These are phyloP conservation scores for Drosophila mimica DNA, from an alignment of 2,888 invertebrate genomes.

Conservation along the genomic window DNA sequence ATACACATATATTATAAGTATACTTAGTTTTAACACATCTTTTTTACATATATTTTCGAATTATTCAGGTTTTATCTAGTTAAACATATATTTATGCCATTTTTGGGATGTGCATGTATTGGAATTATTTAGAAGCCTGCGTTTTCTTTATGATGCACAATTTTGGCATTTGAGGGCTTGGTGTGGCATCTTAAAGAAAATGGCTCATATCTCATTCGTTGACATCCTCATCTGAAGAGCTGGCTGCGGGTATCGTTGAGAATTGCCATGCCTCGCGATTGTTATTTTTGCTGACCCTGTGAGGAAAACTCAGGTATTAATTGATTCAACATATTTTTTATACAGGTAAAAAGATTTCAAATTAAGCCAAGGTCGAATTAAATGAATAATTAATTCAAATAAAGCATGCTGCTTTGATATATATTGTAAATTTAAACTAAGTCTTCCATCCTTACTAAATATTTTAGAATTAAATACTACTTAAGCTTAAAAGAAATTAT, in stretches of 20 bases:
- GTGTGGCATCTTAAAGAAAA: slow-evolving; percentile 83
- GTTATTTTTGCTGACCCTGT: slow-evolving; percentile 85
- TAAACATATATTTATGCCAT: slow-evolving; percentile 10
- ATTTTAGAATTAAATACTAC: neutral
- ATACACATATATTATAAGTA: slow-evolving; percentile 9
- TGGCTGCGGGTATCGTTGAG: slow-evolving; percentile 88
- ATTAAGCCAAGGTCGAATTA: neutral
- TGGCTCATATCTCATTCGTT: slow-evolving; percentile 86
- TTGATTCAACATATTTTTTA: neutral
- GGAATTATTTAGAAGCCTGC: slow-evolving; percentile 56
- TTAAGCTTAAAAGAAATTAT: neutral
- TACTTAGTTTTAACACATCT: slow-evolving; percentile 21
- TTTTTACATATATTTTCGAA: neutral
- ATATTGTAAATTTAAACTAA: neutral
- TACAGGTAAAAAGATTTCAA: neutral
- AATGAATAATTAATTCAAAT: neutral
- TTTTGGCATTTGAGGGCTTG: slow-evolving; percentile 28
- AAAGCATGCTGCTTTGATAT: neutral
- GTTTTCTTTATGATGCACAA: slow-evolving; percentile 73
- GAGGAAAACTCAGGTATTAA: slow-evolving; percentile 11
- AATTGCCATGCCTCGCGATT: slow-evolving; percentile 87
- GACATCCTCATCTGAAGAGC: slow-evolving; percentile 85
- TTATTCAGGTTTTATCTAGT: slow-evolving; percentile 18
- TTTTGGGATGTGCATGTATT: slow-evolving; percentile 5
- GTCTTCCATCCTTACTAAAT: neutral